Base-by-base conservation (phyloP, 1,140 invertebrate species). In the Ips typographus region DNA sequence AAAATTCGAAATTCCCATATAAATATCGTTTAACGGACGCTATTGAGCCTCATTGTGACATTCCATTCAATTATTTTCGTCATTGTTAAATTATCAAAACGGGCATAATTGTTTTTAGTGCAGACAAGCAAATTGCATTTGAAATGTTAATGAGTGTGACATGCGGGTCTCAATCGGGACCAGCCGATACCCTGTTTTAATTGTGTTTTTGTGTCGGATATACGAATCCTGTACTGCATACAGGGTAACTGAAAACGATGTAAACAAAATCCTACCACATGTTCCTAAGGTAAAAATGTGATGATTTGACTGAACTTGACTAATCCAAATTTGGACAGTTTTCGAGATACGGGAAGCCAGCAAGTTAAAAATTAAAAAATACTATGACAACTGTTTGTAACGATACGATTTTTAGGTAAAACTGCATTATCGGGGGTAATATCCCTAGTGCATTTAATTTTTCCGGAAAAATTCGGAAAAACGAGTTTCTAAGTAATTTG, bases 41-140 rank as follows among this genome's bases (percentile, higher is more conserved):
- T 22, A 60, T 60, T 43, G 58, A 22, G 58, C 58, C 3, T 4
- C 7, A 42, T 51, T 49, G 60, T 52, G 60, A 51, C 60, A 63
- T 51, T 63, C 36, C 40, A 52, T 63, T 63, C 60, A 63, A 63
- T 63, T 60, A 60, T 60, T 60, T 7, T 60, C 40, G 40, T 41
- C 58, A 60, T 60, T 63, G 60, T 63, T 49, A 63, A 63, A 63
- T 63, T 63, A 63, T 63, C 60, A 63, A 63, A 47, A 37, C 40
- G 38, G 60, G 44, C 7, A 63, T 63, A 63, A 63, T 63, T 63
- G 60, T 63, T 63, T 63, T 63, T 63, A 63, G 47, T 47, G 36
- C 37, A 51, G 44, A 49, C 43, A 51, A 44, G 60, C 60, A 40
- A 63, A 51, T 63, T 63, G 60, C 44, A 63, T 63, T 63, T 63